A percentile compares a stretch with the other conserved stretches of the same genome.
Evolutionary conservation across 2,797 vertebrate species (phyloP).

Genomic region (Ataeniobius toweri): DNA sequence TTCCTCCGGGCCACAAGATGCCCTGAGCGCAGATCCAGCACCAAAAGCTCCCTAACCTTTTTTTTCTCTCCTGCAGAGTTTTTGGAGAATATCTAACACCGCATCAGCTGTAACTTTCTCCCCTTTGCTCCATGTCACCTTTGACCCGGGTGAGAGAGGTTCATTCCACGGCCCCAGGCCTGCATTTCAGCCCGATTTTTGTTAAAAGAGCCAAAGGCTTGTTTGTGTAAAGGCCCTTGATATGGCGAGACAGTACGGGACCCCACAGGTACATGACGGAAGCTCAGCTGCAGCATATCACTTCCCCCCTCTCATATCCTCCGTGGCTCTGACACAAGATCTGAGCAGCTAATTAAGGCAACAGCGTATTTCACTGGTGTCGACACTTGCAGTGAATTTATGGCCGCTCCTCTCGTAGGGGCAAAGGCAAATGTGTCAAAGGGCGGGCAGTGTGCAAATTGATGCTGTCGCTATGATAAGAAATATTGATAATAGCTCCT

Average conservation of each 20-base stretch:
- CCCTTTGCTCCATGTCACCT: constrained; percentile 30
- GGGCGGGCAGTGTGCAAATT: constrained; percentile 45
- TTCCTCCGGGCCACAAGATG: constrained; percentile 68
- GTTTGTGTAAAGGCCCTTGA: constrained; percentile 45
- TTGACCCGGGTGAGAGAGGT: constrained; percentile 52
- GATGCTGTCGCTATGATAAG: constrained; percentile 43
- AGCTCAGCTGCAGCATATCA: constrained; percentile 58
- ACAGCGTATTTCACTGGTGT: constrained; percentile 60
- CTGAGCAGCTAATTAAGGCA: constrained; percentile 69
- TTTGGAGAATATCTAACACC: constrained; percentile 68
- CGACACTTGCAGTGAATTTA: constrained; percentile 49
- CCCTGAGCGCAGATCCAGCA: constrained; percentile 60
- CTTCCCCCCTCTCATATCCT: constrained; percentile 53
- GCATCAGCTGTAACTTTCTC: constrained; percentile 55
- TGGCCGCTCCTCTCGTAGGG: constrained; percentile 23
- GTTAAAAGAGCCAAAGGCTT: constrained; percentile 61
- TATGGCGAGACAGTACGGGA: constrained; percentile 55
- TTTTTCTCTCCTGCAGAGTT: constrained; percentile 50
- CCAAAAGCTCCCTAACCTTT: constrained; percentile 76
- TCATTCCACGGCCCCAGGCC: constrained; percentile 42
- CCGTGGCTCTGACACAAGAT: constrained; percentile 63
- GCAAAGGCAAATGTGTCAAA: constrained; percentile 37
- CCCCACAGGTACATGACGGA: constrained; percentile 64
- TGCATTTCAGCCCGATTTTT: constrained; percentile 49
- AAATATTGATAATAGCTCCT: constrained; percentile 48